Percentiles rank a stretch among this genome's conserved stretches.
These are phyloP conservation scores for Crax fasciolata DNA, from an alignment of 2,797 vertebrate species.

Conservation along the genomic window DNA sequence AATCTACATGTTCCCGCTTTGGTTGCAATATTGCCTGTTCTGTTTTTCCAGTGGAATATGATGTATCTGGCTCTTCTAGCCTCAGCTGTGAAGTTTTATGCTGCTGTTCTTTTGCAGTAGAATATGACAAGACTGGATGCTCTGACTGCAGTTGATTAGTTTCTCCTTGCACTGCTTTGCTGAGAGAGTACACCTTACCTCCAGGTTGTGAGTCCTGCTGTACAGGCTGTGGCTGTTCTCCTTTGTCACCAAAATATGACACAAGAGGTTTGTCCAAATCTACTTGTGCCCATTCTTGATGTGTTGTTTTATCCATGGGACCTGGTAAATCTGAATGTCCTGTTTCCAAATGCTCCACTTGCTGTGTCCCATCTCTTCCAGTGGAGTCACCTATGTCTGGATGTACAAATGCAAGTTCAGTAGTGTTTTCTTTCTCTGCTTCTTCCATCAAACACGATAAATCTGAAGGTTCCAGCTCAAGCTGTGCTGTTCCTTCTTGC, in stretches of 20 bases:
- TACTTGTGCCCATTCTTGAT: background rate
- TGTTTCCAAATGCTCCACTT: background rate
- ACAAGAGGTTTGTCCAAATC: background rate
- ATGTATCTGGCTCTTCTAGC: background rate
- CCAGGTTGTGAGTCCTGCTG: background rate
- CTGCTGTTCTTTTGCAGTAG: background rate
- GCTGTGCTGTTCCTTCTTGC: background rate
- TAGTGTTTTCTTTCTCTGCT: constrained; percentile 5
- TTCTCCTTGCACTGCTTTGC: background rate
- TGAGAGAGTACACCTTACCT: background rate
- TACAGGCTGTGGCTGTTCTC: background rate
- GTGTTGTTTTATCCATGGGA: background rate
- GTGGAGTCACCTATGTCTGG: background rate
- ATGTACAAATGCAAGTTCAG: background rate
- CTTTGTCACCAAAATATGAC: background rate
- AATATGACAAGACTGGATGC: background rate
- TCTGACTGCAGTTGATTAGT: background rate
- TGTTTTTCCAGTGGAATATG: background rate
- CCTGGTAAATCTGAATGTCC: background rate
- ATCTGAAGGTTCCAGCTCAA: background rate
- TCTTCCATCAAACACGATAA: background rate
- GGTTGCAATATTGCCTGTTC: background rate
- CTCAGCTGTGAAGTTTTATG: background rate
- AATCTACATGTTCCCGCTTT: background rate
- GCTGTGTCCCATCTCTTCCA: background rate